Evolutionary conservation across 2,888 invertebrate species (phyloP).

Genomic region (Stenolophus ochropezus): DNA sequence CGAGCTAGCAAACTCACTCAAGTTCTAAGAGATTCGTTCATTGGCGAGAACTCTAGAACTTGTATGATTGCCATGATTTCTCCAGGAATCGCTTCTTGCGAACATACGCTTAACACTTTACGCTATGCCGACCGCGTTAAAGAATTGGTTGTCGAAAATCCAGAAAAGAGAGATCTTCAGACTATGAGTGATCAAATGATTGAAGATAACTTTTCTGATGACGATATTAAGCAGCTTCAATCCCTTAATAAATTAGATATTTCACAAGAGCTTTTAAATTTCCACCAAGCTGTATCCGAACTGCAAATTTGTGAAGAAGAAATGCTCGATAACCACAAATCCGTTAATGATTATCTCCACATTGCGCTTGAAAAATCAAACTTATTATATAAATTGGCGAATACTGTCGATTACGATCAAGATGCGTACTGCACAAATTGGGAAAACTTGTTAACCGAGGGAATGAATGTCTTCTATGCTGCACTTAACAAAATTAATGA

Average conservation of each 20-base stretch:
- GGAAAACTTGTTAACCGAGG: conserved; percentile 88
- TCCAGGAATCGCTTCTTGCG: conserved; percentile 96
- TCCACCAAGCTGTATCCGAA: conserved; percentile 97
- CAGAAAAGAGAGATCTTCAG: conserved; percentile 69
- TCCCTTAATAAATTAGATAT: conserved; percentile 96
- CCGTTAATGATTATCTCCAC: conserved; percentile 82
- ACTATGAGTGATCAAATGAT: conserved; percentile 66
- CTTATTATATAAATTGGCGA: conserved; percentile 86
- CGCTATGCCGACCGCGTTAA: conserved; percentile 98
- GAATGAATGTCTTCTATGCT: conserved; percentile 82
- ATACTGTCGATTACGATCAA: conserved; percentile 97
- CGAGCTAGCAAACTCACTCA: conserved; percentile 97
- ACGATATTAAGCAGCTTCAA: conserved; percentile 89
- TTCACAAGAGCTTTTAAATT: conserved; percentile 94
- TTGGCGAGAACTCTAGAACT: conserved; percentile 97
- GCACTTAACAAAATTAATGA: conserved; percentile 86
- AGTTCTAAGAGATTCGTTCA: conserved; percentile 97
- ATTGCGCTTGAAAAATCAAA: conserved; percentile 82
- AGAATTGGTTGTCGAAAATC: conserved; percentile 85
- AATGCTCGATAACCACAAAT: conserved; percentile 93
- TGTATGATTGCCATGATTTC: conserved; percentile 99
- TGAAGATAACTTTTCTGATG: conserved; percentile 77
- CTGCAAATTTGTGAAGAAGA: conserved; percentile 95
- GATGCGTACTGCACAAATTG: conserved; percentile 95
- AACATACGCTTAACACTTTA: conserved; percentile 97